A percentile compares a stretch with the other conserved stretches of the same genome.
Conservation (phyloP, 2,797 vertebrate genomes). For the Syngnathus acus region DNA sequence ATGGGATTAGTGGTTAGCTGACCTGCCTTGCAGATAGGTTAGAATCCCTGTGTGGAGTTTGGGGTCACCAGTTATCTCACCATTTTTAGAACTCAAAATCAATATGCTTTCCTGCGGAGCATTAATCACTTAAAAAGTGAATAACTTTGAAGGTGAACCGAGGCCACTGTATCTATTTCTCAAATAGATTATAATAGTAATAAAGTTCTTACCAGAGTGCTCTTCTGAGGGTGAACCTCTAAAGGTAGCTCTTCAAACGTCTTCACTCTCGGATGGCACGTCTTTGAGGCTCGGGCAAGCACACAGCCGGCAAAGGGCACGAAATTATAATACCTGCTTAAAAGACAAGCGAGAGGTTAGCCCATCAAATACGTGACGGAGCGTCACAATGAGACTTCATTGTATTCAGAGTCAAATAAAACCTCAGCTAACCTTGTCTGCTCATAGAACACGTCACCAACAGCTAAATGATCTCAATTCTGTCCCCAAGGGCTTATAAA, state of each 20-base stretch:
- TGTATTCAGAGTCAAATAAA: not conserved
- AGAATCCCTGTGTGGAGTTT: no score
- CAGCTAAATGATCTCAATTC: not conserved
- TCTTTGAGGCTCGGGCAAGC: slow-evolving; percentile 75
- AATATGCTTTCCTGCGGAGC: not conserved
- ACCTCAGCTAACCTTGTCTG: not conserved
- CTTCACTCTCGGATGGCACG: slow-evolving; percentile 82
- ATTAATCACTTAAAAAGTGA: slow-evolving; percentile 1
- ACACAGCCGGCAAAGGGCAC: slow-evolving; percentile 86
- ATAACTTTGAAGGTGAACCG: slow-evolving; percentile 13
- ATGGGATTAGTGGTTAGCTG: no score
- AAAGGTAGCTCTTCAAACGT: slow-evolving; percentile 92
- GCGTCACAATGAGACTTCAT: not conserved
- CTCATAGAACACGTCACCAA: not conserved
- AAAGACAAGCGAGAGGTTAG: not conserved
- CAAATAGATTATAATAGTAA: slow-evolving; percentile 2
- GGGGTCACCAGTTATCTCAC: no score
- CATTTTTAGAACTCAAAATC: no score
- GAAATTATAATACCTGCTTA: slow-evolving; percentile 91
- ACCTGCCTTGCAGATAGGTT: no score
- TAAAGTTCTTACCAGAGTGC: slow-evolving; percentile 74
- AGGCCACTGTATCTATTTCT: slow-evolving; percentile 18
- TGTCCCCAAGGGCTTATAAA: not conserved
- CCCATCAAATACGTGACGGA: not conserved
- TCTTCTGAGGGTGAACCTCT: slow-evolving; percentile 78